phyloP scores from a whole-genome alignment of 2,888 invertebrate genomes.

The Platynereis dumerilii region DNA sequence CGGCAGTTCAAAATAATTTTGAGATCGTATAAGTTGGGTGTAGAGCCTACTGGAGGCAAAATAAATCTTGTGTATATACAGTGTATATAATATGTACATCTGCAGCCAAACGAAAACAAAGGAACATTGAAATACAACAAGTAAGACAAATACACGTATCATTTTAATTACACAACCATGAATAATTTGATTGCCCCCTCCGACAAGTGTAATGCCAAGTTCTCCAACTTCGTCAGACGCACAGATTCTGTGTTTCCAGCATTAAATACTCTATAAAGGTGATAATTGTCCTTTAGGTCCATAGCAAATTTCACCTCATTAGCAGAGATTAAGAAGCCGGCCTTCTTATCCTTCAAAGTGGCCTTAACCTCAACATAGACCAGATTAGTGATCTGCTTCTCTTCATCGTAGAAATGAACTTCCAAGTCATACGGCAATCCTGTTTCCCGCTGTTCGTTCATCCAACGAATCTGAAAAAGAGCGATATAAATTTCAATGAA shows the following conservation, averaged over 20 bases:
- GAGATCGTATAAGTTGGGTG: no score
- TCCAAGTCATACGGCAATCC: conserved; percentile 56
- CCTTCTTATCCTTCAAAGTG: conserved; percentile 48
- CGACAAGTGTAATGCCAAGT: conserved; percentile 48
- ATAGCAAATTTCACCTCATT: conserved; percentile 54
- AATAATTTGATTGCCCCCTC: conserved; percentile 48
- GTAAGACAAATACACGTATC: no score
- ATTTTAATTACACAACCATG: conserved; percentile 27
- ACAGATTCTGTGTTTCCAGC: conserved; percentile 48
- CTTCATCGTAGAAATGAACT: conserved; percentile 38
- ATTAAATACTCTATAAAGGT: conserved; percentile 57
- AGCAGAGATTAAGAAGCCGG: conserved; percentile 55
- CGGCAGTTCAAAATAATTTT: no score
- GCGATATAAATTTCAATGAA: no score
- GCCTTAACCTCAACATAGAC: conserved; percentile 50
- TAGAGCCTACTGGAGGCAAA: no score
- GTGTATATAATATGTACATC: no score
- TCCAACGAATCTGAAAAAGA: conserved; percentile 40
- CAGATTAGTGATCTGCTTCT: not conserved
- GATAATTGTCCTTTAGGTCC: conserved; percentile 46
- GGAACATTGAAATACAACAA: no score
- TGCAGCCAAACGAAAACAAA: no score
- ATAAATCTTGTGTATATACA: no score
- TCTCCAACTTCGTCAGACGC: conserved; percentile 47
- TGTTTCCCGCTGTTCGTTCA: conserved; percentile 45